phyloP scores from a whole-genome alignment of 2,113 vertebrate genomes.

The Tretioscincus oriximinensis region DNA sequence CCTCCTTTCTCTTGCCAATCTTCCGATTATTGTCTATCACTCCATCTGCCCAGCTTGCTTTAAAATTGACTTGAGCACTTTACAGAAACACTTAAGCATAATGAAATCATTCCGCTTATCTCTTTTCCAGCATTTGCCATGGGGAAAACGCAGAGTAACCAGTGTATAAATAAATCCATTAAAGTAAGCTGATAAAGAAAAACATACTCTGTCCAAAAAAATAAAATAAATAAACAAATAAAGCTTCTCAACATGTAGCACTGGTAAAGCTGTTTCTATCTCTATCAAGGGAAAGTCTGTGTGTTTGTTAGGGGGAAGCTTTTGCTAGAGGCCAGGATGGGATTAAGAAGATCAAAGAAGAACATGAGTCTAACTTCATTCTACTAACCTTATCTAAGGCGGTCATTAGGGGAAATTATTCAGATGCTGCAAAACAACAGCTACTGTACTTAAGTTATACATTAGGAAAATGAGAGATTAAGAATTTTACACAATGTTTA shows the following conservation, averaged over 20 bases:
- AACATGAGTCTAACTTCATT: constrained; percentile 1
- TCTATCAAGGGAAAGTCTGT: accelerated
- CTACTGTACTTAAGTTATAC: neutral
- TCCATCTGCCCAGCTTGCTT: neutral
- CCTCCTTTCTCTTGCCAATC: constrained; percentile 42
- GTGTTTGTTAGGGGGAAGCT: neutral
- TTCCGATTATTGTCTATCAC: constrained; percentile 33
- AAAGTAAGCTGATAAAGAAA: constrained; percentile 28
- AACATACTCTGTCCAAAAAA: constrained; percentile 15
- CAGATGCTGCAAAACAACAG: constrained; percentile 6
- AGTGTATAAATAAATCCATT: neutral
- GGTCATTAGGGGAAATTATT: constrained; percentile 12
- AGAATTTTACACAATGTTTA: neutral
- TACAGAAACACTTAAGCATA: constrained; percentile 38
- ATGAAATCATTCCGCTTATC: constrained; percentile 51
- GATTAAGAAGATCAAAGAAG: constrained; percentile 7
- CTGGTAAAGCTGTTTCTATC: constrained; percentile 3
- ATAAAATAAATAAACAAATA: neutral
- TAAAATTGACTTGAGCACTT: constrained; percentile 28
- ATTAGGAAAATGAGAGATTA: neutral
- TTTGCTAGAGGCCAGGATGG: neutral
- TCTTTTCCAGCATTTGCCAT: constrained; percentile 1
- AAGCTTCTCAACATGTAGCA: neutral
- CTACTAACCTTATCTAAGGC: constrained; percentile 25
- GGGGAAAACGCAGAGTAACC: neutral